Evolutionary conservation across 2,888 invertebrate genomes (phyloP).

Genomic region (Acronicta aceris): DNA sequence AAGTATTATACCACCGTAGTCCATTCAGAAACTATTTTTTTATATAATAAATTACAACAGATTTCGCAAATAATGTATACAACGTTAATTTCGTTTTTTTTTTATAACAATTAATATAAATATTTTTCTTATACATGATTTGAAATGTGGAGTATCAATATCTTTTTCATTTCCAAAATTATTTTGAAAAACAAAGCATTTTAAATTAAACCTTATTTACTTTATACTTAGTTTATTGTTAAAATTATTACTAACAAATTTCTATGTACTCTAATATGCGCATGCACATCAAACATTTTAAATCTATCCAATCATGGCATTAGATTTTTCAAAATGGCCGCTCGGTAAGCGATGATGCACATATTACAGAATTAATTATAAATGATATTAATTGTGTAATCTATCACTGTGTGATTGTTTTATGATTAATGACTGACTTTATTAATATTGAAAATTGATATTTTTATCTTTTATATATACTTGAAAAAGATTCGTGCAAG

Average conservation of each 20-base stretch:
- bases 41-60: background rate
- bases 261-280: constrained; percentile 52
- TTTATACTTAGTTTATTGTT: constrained; percentile 11
- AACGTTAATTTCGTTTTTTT: background rate
- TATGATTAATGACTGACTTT: constrained; percentile 19
- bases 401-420: constrained; percentile 45
- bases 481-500: no score
- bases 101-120: no score
- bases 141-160: no score
- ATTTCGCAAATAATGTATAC: background rate
- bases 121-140: no score
- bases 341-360: constrained; percentile 39
- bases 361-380: constrained; percentile 45
- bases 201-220: constrained; percentile 12
- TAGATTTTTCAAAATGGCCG: constrained; percentile 40
- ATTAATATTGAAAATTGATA: constrained; percentile 10
- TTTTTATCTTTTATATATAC: no score
- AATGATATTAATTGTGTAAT: constrained; percentile 17
- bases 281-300: constrained; percentile 45
- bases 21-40: constrained; percentile 8
- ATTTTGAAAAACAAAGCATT: no score
- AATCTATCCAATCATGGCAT: constrained; percentile 19
- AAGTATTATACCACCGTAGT: constrained; percentile 46
- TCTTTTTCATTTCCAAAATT: background rate
- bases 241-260: constrained; percentile 28